Conservation (phyloP, 2,888 invertebrate species). For the Brenthis ino region DNA sequence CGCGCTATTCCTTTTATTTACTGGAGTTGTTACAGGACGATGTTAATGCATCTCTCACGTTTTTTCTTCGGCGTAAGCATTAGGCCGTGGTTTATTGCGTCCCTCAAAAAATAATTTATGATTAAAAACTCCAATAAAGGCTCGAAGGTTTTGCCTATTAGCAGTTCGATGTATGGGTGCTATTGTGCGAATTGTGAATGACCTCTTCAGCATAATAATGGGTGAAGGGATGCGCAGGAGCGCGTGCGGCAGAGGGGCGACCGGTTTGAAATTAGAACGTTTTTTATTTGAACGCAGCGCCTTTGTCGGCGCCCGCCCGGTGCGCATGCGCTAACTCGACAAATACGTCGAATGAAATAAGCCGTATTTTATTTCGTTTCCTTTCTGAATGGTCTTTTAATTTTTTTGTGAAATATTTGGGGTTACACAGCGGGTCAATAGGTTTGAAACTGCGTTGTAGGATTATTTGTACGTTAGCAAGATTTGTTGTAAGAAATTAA, state of each 20-base stretch:
- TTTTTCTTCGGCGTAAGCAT: slow-evolving; percentile 41
- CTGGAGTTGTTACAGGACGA: slow-evolving; percentile 37
- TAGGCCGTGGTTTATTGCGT: slow-evolving; percentile 43
- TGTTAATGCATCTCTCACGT: slow-evolving; percentile 45
- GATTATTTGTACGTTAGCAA: slow-evolving; percentile 23
- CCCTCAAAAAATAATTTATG: slow-evolving; percentile 43
- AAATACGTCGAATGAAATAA: slow-evolving; percentile 80
- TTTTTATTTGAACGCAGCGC: slow-evolving; percentile 67
- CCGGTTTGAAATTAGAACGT: slow-evolving; percentile 82
- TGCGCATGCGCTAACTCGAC: slow-evolving; percentile 80
- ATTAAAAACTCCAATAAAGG: slow-evolving; percentile 50
- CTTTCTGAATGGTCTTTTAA: slow-evolving; percentile 65
- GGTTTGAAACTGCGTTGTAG: slow-evolving; percentile 26
- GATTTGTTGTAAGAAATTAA: slow-evolving; percentile 32
- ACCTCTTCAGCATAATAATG: slow-evolving; percentile 81
- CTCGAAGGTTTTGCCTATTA: slow-evolving; percentile 63
- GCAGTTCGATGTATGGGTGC: slow-evolving; percentile 63
- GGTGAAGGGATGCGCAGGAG: slow-evolving; percentile 79
- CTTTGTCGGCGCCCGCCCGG: slow-evolving; percentile 80
- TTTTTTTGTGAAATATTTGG: slow-evolving; percentile 49
- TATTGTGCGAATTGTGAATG: slow-evolving; percentile 81
- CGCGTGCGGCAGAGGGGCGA: slow-evolving; percentile 74
- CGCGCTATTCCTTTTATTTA: slow-evolving; percentile 34
- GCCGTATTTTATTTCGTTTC: slow-evolving; percentile 76
- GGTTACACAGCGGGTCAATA: slow-evolving; percentile 40